Evolutionary conservation across 2,888 invertebrate species (phyloP).

Genomic region (Seira ritae): DNA sequence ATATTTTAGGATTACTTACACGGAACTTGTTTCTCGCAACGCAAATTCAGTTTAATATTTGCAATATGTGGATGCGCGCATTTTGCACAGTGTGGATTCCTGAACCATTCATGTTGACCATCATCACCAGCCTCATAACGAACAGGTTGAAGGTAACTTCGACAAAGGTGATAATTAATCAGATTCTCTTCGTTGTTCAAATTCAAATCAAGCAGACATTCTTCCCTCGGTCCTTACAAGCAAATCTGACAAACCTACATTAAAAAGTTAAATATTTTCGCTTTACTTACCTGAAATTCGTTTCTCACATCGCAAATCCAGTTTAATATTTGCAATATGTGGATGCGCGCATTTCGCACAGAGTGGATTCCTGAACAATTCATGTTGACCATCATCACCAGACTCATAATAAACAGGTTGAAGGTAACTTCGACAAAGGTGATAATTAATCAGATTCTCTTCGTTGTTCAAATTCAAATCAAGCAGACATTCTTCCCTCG

Average conservation of each 20-base stretch:
- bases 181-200: constrained; percentile 8
- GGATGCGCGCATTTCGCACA: constrained; percentile 74
- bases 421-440: constrained; percentile 69
- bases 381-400: too few species aligned
- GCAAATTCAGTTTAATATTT: too few species aligned
- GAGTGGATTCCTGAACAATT: constrained; percentile 74
- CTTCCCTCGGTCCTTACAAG: constrained; percentile 37
- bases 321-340: too few species aligned
- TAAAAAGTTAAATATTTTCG: too few species aligned
- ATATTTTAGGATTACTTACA: too few species aligned
- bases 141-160: constrained; percentile 67
- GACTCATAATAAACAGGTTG: constrained; percentile 60
- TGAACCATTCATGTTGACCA: constrained; percentile 67
- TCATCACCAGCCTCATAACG: too few species aligned
- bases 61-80: too few species aligned
- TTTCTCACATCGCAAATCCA: too few species aligned
- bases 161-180: constrained; percentile 53
- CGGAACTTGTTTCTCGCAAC: too few species aligned
- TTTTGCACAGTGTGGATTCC: constrained; percentile 75
- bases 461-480: constrained; percentile 9
- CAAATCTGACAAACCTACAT: constrained; percentile 38
- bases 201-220: constrained; percentile 31
- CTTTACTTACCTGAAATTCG: too few species aligned
- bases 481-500: constrained; percentile 32
- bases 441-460: constrained; percentile 1